Evolutionary conservation across 2,113 vertebrate genomes (phyloP), one percentile per base, ranked within the genome.

Genomic region (Sapayoa aenigma): DNA sequence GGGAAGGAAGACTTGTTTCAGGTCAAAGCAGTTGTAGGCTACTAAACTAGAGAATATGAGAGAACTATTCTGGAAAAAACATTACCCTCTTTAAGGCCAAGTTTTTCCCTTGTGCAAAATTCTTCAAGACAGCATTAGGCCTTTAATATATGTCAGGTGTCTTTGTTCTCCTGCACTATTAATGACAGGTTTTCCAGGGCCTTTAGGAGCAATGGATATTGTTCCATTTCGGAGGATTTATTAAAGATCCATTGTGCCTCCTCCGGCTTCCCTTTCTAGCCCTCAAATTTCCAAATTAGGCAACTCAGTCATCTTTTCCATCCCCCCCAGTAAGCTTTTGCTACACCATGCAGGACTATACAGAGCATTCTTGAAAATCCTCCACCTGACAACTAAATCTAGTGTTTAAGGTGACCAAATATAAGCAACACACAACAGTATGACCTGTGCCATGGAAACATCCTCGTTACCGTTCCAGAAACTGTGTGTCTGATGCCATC

Each of bases 1-100:
- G 31, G 6, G 44, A 80, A 62, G 22, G 2, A 71, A 56, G 30
- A 6, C 6, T 86, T 49, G 1, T 75, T 62, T 80, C 41, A 69
- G 8, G 11, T 52, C 7, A 86, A 83, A 95, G 7, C 8, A 76
- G 10, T 8, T 50, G 5, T 53, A 33, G 67, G 5, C 35, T 80
- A 21, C 22, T 52, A 49, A 11, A 66, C 79, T 7, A 82, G 35
- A 63, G 9, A 46, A 6, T 12, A 41, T 19, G 12, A 89, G 21
- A 76, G 9, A 68, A 19, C 37, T 14, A 37, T 39, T 82, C 33
- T 33, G 60, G 13, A 73, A 49, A 68, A 79, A 73, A 55, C 12
- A 23, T 42, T 39, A 14, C 6, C 3, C 0, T 35, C 3, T 41
- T 69, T 75, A 84, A 56, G 24, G 15, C 5, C 0, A 0, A 31